Evolutionary conservation across 2,113 vertebrate genomes (phyloP), one percentile per base, ranked within the genome.

Genomic region (Myrmophylax atrothorax): DNA sequence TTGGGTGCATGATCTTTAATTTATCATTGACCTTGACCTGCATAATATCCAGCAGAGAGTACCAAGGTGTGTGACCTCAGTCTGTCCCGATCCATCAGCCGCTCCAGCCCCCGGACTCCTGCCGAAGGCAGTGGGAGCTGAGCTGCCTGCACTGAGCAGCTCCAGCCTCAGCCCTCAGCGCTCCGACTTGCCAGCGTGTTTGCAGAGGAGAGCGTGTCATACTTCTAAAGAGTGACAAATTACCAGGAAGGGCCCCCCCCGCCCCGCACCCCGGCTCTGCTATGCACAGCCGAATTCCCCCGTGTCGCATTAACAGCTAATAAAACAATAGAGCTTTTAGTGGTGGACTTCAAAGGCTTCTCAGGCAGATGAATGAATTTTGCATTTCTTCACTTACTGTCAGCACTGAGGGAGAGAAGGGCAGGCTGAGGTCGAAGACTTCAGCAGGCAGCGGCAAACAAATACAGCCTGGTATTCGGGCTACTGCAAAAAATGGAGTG

Each of bases 311-410:
- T 96, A 96, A 95, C 94, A 97, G 94, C 96, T 96, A 97, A 97
- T 97, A 97, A 97, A 97, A 97, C 96, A 97, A 97, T 94, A 97
- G 92, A 92, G 93, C 93, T 97, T 96, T 97, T 96, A 97, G 96
- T 88, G 90, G 77, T 33, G 69, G 69, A 97, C 96, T 96, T 97
- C 96, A 97, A 95, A 95, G 91, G 88, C 22, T 63, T 86, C 91
- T 83, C 40, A 19, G 96, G 87, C 93, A 97, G 96, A 97, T 96
- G 96, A 94, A 97, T 98, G 96, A 96, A 97, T 97, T 96, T 87
- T 84, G 83, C 94, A 93, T 90, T 97, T 97, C 92, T 96, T 95
- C 94, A 95, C 95, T 97, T 94, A 94, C 91, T 96, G 90, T 94
- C 94, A 95, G 94, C 94, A 40, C 94, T 62, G 42, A 40, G 89